phyloP scores from a whole-genome alignment of 1,140 invertebrate species.

The Neodiprion virginianus region DNA sequence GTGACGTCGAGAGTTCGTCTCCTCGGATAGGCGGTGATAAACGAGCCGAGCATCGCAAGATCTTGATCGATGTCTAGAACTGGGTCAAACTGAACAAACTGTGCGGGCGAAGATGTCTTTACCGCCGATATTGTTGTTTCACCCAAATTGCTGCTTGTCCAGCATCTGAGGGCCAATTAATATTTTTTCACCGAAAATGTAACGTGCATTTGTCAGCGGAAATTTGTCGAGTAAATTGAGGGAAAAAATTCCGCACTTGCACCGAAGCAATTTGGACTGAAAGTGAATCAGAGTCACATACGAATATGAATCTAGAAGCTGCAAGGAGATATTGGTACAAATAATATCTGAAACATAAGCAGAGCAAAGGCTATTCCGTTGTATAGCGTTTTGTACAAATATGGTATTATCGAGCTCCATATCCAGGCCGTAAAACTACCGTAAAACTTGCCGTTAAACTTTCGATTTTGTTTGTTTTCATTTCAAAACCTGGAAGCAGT shows the following conservation, averaged over 20 bases:
- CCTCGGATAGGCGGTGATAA: neutral
- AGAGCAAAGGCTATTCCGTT: neutral
- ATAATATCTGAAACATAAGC: neutral
- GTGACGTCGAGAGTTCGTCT: neutral
- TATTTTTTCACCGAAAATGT: neutral
- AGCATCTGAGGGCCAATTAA: slow-evolving; percentile 1
- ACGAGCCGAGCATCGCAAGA: neutral
- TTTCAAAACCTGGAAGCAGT: slow-evolving; percentile 1
- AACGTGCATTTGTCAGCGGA: neutral
- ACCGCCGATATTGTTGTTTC: slow-evolving; percentile 9
- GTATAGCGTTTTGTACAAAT: slow-evolving; percentile 5
- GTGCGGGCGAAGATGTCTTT: neutral
- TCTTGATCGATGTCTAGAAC: neutral
- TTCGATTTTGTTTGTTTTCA: slow-evolving; percentile 9
- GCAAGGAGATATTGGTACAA: neutral
- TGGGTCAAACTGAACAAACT: slow-evolving; percentile 5
- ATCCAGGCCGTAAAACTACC: slow-evolving; percentile 10
- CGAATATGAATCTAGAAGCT: neutral
- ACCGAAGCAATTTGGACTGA: too few species aligned
- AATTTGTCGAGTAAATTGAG: neutral
- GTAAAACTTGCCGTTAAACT: slow-evolving; percentile 9
- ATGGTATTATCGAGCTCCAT: slow-evolving; percentile 9
- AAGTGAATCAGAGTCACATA: neutral
- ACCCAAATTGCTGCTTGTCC: slow-evolving; percentile 13
- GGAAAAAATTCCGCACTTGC: neutral